phyloP scores from a whole-genome alignment of 2,797 vertebrate species.

The Hippocampus kuda region DNA sequence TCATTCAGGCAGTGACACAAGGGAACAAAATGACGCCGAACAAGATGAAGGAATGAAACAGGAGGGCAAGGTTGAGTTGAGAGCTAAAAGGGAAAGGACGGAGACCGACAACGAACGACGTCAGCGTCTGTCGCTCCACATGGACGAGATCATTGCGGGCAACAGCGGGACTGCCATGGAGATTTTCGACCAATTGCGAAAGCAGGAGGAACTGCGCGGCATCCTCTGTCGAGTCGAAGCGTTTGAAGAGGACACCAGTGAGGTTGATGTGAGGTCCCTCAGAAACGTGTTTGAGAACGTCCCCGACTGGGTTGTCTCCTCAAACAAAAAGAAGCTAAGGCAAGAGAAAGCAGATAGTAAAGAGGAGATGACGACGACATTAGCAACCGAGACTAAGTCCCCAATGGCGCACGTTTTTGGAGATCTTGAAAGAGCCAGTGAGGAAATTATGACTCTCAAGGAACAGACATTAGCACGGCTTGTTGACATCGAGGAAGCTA shows the following conservation, averaged over 20 bases:
- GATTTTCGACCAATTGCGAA: constrained; percentile 76
- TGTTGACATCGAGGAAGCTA: constrained; percentile 82
- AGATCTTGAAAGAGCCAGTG: constrained; percentile 83
- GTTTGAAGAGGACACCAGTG: constrained; percentile 74
- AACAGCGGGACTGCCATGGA: constrained; percentile 74
- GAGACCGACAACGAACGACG: constrained; percentile 74
- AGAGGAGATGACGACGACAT: constrained; percentile 28
- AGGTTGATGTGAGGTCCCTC: constrained; percentile 73
- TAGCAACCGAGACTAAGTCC: constrained; percentile 52
- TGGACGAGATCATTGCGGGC: constrained; percentile 83
- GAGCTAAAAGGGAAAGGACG: constrained; percentile 53
- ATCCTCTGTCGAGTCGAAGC: constrained; percentile 78
- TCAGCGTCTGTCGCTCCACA: constrained; percentile 81
- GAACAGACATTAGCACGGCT: constrained; percentile 87
- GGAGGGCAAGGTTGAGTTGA: constrained; percentile 57
- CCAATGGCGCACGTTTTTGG: constrained; percentile 80
- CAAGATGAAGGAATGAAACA: constrained; percentile 16
- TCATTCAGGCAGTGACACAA: constrained; percentile 6
- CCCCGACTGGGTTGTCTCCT: constrained; percentile 68
- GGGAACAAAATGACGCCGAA: constrained; percentile 6
- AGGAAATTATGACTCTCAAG: constrained; percentile 82
- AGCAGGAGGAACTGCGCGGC: constrained; percentile 76
- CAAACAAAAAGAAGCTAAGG: constrained; percentile 40
- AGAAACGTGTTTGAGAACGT: constrained; percentile 76
- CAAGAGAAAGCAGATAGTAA: constrained; percentile 35